phyloP scores from a whole-genome alignment of 1,140 invertebrate species.

The Apis florea region DNA sequence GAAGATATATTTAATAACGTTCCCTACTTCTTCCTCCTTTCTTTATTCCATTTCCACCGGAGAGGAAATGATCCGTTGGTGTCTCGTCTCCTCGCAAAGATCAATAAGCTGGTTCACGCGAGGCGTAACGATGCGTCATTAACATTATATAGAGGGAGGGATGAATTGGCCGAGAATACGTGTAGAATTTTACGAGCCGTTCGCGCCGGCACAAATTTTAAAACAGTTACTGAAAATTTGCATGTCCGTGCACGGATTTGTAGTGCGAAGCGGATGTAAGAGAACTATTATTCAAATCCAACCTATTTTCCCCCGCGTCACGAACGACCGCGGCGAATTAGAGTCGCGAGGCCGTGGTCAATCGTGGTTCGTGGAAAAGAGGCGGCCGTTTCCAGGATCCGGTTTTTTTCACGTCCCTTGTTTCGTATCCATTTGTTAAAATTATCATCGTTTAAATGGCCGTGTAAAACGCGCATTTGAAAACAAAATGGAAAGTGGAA shows the following conservation, averaged over 20 bases:
- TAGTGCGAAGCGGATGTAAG: conserved; percentile 37
- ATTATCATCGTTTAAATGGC: background rate
- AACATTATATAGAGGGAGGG: conserved; percentile 39
- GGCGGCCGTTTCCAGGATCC: background rate
- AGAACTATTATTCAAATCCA: conserved; percentile 60
- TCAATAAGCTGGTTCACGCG: conserved; percentile 16
- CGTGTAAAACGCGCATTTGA: background rate
- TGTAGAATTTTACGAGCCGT: conserved; percentile 26
- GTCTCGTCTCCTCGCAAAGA: background rate
- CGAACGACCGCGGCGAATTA: conserved; percentile 49
- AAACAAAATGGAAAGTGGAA: background rate
- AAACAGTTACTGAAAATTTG: conserved; percentile 62
- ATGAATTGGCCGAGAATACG: conserved; percentile 31
- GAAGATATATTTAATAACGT: background rate
- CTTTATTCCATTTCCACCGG: background rate
- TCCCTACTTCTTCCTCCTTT: background rate
- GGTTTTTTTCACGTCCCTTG: conserved; percentile 25
- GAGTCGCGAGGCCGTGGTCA: conserved; percentile 20
- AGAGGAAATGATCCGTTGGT: background rate
- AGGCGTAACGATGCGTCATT: conserved; percentile 40
- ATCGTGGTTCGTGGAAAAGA: conserved; percentile 18
- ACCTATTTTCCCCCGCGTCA: conserved; percentile 55
- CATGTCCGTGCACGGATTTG: conserved; percentile 48
- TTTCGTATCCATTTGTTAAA: background rate
- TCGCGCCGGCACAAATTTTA: conserved; percentile 42